A percentile compares a stretch with the other conserved stretches of the same genome.
Evolutionary conservation across 2,888 invertebrate species (phyloP).

Genomic region (Stramonita haemastoma): DNA sequence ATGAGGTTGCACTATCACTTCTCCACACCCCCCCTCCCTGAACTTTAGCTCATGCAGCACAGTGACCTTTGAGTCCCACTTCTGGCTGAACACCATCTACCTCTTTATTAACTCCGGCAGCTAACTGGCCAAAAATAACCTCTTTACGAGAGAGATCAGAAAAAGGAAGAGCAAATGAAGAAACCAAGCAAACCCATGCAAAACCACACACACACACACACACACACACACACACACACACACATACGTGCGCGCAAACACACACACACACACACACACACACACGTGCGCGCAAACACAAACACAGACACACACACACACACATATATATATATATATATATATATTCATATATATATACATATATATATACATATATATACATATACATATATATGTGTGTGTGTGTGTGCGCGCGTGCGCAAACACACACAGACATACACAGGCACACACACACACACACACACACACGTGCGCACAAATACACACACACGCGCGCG

Average conservation of each 20-base stretch:
- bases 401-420: too few relatives aligned
- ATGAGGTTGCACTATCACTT: too few relatives aligned
- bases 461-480: conserved; percentile 26
- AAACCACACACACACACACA: background rate
- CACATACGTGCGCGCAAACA: conserved; percentile 10
- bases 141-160: too few relatives aligned
- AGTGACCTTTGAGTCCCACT: too few relatives aligned
- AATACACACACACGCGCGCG: background rate
- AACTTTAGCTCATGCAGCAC: too few relatives aligned
- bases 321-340: background rate
- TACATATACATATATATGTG: background rate
- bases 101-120: too few relatives aligned
- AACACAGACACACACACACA: background rate
- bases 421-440: background rate
- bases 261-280: background rate
- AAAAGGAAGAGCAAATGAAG: too few relatives aligned
- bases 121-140: too few relatives aligned
- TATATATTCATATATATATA: background rate
- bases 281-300: too few relatives aligned
- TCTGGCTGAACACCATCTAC: too few relatives aligned
- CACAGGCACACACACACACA: conserved; percentile 18
- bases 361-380: background rate
- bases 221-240: conserved; percentile 19
- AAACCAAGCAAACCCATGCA: too few relatives aligned
- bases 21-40: too few relatives aligned